These are phyloP conservation scores for Microplitis manilae DNA, from an alignment of 2,888 invertebrate species.

Conservation along the genomic window DNA sequence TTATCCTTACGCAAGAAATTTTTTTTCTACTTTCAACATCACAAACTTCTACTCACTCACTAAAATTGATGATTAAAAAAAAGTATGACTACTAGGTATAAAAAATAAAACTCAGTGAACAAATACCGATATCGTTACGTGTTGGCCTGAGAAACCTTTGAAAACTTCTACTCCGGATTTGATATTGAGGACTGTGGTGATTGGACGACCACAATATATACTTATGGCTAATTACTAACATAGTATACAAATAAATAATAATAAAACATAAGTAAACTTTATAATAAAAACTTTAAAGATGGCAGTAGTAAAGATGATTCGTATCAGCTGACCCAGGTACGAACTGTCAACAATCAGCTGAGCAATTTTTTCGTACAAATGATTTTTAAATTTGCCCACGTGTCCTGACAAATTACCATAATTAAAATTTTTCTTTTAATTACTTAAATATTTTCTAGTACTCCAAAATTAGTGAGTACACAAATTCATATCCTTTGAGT, in stretches of 20 bases:
- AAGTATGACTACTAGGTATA: not conserved
- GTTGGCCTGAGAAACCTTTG: not conserved
- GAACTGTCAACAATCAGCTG: constrained; percentile 4
- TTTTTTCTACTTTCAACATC: not conserved
- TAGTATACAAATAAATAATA: constrained; percentile 10
- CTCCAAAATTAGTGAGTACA: too few relatives aligned
- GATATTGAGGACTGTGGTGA: not conserved
- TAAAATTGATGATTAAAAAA: not conserved
- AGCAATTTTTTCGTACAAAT: not conserved
- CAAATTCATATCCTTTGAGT: too few relatives aligned
- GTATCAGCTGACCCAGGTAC: not conserved
- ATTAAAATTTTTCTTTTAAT: not conserved
- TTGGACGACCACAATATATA: not conserved
- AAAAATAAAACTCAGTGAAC: not conserved
- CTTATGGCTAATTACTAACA: not conserved
- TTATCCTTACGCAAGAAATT: not conserved
- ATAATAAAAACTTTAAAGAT: not conserved
- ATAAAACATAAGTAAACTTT: not conserved
- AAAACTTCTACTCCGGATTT: not conserved
- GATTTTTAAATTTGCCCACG: not conserved
- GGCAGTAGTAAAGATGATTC: not conserved
- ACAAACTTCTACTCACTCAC: not conserved
- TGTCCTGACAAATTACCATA: not conserved
- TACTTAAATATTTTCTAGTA: not conserved
- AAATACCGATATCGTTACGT: not conserved